phyloP scores from a whole-genome alignment of 2,888 invertebrate species.

The Drosophila mulleri region DNA sequence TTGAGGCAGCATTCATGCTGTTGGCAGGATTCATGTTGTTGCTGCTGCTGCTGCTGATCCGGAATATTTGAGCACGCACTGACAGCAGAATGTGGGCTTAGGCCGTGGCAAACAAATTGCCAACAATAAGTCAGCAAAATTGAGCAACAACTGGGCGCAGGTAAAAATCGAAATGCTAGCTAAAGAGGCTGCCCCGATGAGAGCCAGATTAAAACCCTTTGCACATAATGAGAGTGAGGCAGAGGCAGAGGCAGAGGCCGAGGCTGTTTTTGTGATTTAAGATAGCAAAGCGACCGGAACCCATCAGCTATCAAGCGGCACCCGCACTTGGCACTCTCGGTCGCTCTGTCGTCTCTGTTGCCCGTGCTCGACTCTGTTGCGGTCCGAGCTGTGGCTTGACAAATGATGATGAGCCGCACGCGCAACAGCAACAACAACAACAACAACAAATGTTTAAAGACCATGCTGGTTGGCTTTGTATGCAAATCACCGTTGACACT shows the following conservation, averaged over 20 bases:
- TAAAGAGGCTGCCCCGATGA: constrained; percentile 23
- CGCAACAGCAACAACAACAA: constrained; percentile 38
- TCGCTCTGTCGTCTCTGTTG: constrained; percentile 14
- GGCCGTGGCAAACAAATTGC: constrained; percentile 61
- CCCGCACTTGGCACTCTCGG: constrained; percentile 55
- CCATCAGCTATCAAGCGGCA: constrained; percentile 40
- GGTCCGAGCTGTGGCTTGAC: constrained; percentile 42
- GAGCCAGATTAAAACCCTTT: constrained; percentile 48
- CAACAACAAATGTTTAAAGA: constrained; percentile 22
- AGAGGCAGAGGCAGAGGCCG: constrained; percentile 31
- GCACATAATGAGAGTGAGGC: constrained; percentile 52
- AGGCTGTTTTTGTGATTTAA: constrained; percentile 58
- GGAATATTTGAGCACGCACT: constrained; percentile 14
- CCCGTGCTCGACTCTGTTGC: constrained; percentile 1
- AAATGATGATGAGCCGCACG: constrained; percentile 70
- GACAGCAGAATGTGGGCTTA: constrained; percentile 36
- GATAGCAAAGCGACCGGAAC: constrained; percentile 59
- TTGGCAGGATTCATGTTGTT: constrained; percentile 2
- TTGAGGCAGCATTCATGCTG: neutral
- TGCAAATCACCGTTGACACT: constrained; percentile 67
- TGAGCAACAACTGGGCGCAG: constrained; percentile 58
- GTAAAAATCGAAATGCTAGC: constrained; percentile 21
- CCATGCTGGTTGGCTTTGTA: constrained; percentile 53
- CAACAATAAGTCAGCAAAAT: constrained; percentile 72
- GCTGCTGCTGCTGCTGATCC: neutral